A percentile compares a stretch with the other conserved stretches of the same genome.
Conservation (phyloP, 2,888 invertebrate species). For the Lypha dubia region DNA sequence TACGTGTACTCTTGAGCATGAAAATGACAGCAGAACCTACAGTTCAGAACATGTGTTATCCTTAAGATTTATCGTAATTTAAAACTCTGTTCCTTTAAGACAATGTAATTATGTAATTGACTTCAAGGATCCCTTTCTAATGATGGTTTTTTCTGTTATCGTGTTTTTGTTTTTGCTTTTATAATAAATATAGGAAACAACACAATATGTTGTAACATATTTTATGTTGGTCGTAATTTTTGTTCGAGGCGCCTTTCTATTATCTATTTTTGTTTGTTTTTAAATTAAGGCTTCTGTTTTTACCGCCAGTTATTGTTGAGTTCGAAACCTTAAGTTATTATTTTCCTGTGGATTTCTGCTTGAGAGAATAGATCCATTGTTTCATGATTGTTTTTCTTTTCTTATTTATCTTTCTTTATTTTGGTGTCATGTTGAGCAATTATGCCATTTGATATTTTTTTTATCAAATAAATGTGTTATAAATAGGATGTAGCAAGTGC, state of each 20-base stretch:
- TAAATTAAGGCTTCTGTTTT: neutral
- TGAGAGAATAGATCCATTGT: neutral
- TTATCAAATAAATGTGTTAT: conserved; percentile 21
- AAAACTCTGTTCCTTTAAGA: conserved; percentile 60
- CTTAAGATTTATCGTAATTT: conserved; percentile 48
- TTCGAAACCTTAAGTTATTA: neutral
- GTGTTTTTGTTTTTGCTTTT: conserved; percentile 21
- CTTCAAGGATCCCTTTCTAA: conserved; percentile 33
- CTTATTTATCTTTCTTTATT: conserved; percentile 6
- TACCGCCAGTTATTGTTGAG: neutral
- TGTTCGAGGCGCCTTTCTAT: conserved; percentile 28
- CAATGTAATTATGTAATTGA: conserved; percentile 69
- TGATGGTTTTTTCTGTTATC: conserved; percentile 14
- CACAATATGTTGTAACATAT: conserved; percentile 45
- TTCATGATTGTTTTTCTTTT: neutral
- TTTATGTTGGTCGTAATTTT: conserved; percentile 28
- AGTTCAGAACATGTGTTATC: conserved; percentile 30
- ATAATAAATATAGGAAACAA: conserved; percentile 16
- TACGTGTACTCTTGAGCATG: conserved; percentile 5
- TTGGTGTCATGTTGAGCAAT: conserved; percentile 62
- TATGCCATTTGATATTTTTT: conserved; percentile 33
- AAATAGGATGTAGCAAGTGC: neutral
- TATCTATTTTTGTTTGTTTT: neutral
- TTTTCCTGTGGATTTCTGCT: conserved; percentile 30
- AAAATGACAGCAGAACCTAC: conserved; percentile 48